A percentile compares a stretch with the other conserved stretches of the same genome.
Evolutionary conservation across 1,140 invertebrate genomes (phyloP).

Genomic region (Heliconius himera): DNA sequence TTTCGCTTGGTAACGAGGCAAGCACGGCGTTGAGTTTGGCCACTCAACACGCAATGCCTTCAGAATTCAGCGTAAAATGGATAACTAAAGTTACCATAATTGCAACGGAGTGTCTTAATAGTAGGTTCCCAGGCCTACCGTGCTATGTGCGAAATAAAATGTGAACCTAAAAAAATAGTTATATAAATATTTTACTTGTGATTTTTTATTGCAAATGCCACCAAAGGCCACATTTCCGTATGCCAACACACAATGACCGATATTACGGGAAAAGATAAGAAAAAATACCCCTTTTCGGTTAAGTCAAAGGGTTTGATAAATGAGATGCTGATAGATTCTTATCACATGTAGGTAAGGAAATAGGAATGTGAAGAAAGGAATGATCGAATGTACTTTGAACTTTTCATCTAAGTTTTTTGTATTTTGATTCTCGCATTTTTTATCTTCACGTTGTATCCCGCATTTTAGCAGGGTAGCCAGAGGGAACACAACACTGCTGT

Average conservation of each 20-base stretch:
- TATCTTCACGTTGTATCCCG: no score
- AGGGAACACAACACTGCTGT: no score
- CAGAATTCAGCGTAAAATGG: no score
- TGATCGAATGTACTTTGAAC: background rate
- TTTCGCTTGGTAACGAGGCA: no score
- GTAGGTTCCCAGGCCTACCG: no score
- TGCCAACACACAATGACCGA: background rate
- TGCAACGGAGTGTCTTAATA: no score
- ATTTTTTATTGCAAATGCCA: background rate
- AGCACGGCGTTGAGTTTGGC: no score
- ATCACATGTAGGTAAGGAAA: background rate
- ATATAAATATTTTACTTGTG: background rate
- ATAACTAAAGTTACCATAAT: no score
- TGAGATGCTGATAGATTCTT: constrained; percentile 8
- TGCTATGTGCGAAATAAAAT: no score
- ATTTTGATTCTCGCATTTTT: background rate
- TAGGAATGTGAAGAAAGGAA: background rate
- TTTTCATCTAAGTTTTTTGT: background rate
- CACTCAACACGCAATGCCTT: no score
- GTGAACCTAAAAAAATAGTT: no score
- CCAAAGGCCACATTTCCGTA: background rate
- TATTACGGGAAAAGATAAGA: background rate
- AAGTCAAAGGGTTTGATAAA: constrained; percentile 8
- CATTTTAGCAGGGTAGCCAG: no score
- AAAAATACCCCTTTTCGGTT: background rate